These are phyloP conservation scores for Drosophila yakuba DNA, from an alignment of 1,140 invertebrate species.

Conservation along the genomic window DNA sequence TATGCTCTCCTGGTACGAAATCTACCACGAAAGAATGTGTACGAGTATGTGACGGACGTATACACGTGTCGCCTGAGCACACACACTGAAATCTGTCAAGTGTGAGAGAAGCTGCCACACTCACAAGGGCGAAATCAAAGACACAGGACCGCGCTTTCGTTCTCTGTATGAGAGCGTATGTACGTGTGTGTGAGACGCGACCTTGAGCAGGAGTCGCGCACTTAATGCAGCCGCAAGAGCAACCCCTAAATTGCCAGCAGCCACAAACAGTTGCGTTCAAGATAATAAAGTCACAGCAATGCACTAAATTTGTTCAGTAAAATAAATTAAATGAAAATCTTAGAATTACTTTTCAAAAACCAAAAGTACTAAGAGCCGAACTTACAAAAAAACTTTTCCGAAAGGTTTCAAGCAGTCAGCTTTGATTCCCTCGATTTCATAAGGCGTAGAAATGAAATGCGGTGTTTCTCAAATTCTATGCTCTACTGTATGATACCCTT, in stretches of 20 bases:
- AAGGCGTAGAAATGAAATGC: no score
- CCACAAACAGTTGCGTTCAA: background rate
- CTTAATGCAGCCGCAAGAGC: constrained; percentile 20
- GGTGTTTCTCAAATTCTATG: background rate
- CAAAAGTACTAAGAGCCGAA: no score
- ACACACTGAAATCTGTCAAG: constrained; percentile 28
- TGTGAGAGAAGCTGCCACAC: constrained; percentile 48
- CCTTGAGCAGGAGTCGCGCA: constrained; percentile 55
- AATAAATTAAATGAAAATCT: no score
- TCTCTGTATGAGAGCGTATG: background rate
- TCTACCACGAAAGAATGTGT: constrained; percentile 84
- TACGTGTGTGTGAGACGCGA: constrained; percentile 21
- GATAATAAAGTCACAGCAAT: background rate
- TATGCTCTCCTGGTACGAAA: constrained; percentile 71
- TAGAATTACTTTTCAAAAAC: no score
- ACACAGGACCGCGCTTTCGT: constrained; percentile 19
- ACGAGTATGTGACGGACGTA: constrained; percentile 68
- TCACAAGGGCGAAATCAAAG: constrained; percentile 24
- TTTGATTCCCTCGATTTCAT: no score
- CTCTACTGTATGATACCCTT: background rate
- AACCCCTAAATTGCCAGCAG: constrained; percentile 54
- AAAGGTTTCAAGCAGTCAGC: no score
- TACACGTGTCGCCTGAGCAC: constrained; percentile 45
- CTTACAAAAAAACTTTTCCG: no score
- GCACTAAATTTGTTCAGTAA: no score